phyloP scores from a whole-genome alignment of 2,113 vertebrate genomes.

The Hystrix cristata region DNA sequence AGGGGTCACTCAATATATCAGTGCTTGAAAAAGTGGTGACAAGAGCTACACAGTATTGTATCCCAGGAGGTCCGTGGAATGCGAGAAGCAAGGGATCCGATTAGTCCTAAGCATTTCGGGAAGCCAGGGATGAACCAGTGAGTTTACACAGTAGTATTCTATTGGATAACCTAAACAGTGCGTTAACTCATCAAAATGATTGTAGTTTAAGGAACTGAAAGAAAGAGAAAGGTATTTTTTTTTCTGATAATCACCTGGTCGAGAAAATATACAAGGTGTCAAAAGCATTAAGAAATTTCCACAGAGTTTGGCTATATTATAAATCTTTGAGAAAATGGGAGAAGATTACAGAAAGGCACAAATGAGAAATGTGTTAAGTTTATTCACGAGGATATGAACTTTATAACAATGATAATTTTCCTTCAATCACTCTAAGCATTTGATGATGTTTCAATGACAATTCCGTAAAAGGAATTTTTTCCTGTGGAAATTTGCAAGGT shows the following conservation, averaged over 20 bases:
- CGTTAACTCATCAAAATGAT: background rate
- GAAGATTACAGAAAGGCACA: background rate
- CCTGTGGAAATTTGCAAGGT: background rate
- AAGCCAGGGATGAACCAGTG: background rate
- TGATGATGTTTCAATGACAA: background rate
- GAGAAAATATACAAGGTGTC: background rate
- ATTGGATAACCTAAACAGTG: background rate
- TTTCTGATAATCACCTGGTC: conserved; percentile 17
- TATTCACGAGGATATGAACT: conserved; percentile 23
- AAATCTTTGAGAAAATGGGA: background rate
- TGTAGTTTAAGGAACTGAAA: conserved; percentile 18
- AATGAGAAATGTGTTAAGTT: background rate
- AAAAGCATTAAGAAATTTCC: background rate
- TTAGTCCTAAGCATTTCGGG: background rate
- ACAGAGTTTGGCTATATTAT: background rate
- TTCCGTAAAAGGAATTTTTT: background rate
- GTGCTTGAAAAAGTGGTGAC: background rate
- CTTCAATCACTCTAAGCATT: background rate
- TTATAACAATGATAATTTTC: background rate
- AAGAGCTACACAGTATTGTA: background rate
- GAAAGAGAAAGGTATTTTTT: background rate
- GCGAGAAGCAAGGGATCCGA: background rate
- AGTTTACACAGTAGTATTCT: background rate
- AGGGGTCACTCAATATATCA: background rate
- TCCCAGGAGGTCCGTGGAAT: background rate